Evolutionary conservation across 1,140 invertebrate species (phyloP), one percentile per base, ranked within the genome.

Genomic region (Pseudomyrmex flavicornis): DNA sequence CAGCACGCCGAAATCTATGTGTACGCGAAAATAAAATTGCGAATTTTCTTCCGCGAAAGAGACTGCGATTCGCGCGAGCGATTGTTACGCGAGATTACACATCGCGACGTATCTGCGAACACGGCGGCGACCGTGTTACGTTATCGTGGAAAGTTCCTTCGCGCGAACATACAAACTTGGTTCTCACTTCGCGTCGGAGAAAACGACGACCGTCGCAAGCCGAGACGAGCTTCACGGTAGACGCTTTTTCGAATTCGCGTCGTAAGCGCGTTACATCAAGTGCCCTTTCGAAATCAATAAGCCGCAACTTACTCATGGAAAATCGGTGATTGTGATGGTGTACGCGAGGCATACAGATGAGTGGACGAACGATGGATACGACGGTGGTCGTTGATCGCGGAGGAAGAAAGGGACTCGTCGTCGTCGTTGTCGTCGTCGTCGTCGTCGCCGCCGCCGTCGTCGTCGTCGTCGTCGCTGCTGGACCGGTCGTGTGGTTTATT

Each of bases 291-390:
- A 89, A 77, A 89, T 89, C 85, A 83, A 89, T 88, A 89, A 5
- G 35, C 0, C 89, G 86, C 80, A 89, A 89, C 88, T 87, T 87
- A 89, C 88, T 89, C 87, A 89, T 89, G 87, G 87, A 89, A 89
- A 86, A 85, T 89, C 84, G 83, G 44, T 74, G 77, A 85, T 54
- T 75, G 84, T 83, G 77, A 44, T 50, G 72, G 59, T 82, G 85
- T 89, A 84, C 82, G 77, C 82, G 76, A 89, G 87, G 85, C 87
- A 89, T 89, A 87, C 85, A 87, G 82, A 87, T 83, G 75, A 87
- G 73, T 79, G 44, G 65, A 44, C 76, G 65, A 79, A 80, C 76
- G 65, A 12, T 80, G 65, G 52, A 35, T 70, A 35, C 9, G 52
- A 79, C 76, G 52, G 68, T 68, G 35, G 76, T 76, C 66, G 76